Evolutionary conservation across 2,888 invertebrate species (phyloP), one percentile per base, ranked within the genome.

Genomic region (Tyria jacobaeae): DNA sequence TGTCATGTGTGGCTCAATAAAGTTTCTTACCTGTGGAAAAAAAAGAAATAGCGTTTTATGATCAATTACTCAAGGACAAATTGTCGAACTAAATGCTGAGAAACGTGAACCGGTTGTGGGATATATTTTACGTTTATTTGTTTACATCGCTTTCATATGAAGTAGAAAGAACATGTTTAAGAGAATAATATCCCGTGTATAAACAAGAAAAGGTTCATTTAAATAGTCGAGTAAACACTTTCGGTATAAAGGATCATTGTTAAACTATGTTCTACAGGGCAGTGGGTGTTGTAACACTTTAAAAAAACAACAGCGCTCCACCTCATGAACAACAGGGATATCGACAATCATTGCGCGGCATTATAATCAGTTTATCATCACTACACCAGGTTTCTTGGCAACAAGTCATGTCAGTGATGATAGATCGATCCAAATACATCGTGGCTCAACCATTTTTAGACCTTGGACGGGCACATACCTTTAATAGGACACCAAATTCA

Each of bases 1-100:
- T 81, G 73, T 74, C 78, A 82, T 85, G 84, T 83, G 84, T 83
- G 82, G 81, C 68, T 76, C 71, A 66, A 74, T 78, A 77, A 76
- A 71, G 60, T 75, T 64, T 69, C 89, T 88, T 90, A 90, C 89
- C 89, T 90, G 89, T 69, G 78, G 79, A 83, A 81, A 81, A 77
- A 81, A 79, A 79, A 71, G 77, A 67, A 68, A 59, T 4, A 68
- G 56, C 72, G 56, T 62, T 82, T 83, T 83, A 84, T 78, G 73
- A 76, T 72, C 79, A 82, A 82, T 83, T 79, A 83, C 77, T 80
- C 76, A 79, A 80, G 78, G 79, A 79, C 78, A 79, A 81, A 80
- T 80, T 81, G 77, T 70, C 21, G 63, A 62, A 62, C 62, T 71
- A 75, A 67, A 75, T 69, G 66, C 73, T 64, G 64, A 69, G 69